Conservation (phyloP, 2,113 vertebrate species). For the Aix galericulata region DNA sequence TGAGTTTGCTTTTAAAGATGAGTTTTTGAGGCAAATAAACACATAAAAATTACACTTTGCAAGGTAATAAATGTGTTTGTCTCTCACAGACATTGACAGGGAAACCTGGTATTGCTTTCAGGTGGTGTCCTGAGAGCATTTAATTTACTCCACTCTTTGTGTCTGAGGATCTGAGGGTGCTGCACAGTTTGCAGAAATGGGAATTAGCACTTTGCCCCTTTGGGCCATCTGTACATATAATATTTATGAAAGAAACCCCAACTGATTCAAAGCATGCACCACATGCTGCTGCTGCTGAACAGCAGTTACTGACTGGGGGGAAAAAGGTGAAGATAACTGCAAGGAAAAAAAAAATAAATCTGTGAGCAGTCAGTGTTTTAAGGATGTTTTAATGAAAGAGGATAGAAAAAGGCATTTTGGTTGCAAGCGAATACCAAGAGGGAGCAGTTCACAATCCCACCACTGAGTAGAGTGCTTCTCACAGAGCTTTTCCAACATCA, state of each 20-base stretch:
- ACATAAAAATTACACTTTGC: fast-evolving
- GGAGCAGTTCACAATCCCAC: not conserved
- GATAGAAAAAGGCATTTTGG: not conserved
- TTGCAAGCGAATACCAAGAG: not conserved
- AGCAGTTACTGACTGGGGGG: not conserved
- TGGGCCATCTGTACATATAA: not conserved
- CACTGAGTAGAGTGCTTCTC: not conserved
- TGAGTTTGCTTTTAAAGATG: not conserved
- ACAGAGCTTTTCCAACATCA: not conserved
- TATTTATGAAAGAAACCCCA: not conserved
- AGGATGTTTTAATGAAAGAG: not conserved
- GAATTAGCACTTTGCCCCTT: not conserved
- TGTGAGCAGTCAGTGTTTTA: not conserved
- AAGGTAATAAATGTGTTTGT: not conserved
- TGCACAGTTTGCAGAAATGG: not conserved
- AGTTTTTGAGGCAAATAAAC: not conserved
- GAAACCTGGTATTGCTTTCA: not conserved
- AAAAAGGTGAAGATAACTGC: not conserved
- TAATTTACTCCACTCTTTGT: not conserved
- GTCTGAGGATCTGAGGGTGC: not conserved
- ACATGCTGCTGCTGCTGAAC: not conserved
- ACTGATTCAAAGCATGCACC: not conserved
- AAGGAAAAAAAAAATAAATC: not conserved
- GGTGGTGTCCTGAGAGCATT: not conserved
- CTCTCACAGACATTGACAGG: not conserved